Evolutionary conservation across 1,140 invertebrate species (phyloP).

Genomic region (Tetranychus cinnabarinus): DNA sequence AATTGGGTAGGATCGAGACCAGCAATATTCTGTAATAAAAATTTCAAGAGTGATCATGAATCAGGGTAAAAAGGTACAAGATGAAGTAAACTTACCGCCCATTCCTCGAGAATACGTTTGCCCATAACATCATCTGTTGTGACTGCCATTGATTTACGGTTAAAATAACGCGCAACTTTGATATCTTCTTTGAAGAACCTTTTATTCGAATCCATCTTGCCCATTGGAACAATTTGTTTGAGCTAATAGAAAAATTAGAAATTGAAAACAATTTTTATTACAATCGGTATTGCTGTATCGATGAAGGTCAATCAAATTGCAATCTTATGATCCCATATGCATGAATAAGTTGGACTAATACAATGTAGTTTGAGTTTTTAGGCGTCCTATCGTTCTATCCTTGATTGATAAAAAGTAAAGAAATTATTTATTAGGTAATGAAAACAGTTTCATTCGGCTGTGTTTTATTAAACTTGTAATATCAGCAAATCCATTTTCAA

Average conservation of each 20-base stretch:
- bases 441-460: too few species aligned
- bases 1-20: constrained; percentile 13
- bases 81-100: constrained; percentile 7
- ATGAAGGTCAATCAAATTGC: too few species aligned
- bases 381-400: too few species aligned
- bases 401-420: too few species aligned
- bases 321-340: too few species aligned
- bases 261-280: too few species aligned
- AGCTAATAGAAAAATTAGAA: constrained; percentile 28
- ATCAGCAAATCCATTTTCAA: too few species aligned
- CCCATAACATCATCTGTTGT: constrained; percentile 10
- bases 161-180: constrained; percentile 35
- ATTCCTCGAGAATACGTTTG: constrained; percentile 13
- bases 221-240: constrained; percentile 50
- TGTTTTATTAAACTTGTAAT: too few species aligned
- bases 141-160: constrained; percentile 19
- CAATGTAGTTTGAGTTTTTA: too few species aligned
- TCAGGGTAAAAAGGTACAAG: not conserved
- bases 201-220: constrained; percentile 31
- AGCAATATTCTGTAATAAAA: constrained; percentile 4
- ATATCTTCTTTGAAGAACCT: constrained; percentile 59
- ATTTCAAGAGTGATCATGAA: not conserved
- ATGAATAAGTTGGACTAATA: too few species aligned
- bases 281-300: too few species aligned
- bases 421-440: too few species aligned